Base-by-base conservation (phyloP, 2,888 invertebrate genomes). In the Drepana falcataria region DNA sequence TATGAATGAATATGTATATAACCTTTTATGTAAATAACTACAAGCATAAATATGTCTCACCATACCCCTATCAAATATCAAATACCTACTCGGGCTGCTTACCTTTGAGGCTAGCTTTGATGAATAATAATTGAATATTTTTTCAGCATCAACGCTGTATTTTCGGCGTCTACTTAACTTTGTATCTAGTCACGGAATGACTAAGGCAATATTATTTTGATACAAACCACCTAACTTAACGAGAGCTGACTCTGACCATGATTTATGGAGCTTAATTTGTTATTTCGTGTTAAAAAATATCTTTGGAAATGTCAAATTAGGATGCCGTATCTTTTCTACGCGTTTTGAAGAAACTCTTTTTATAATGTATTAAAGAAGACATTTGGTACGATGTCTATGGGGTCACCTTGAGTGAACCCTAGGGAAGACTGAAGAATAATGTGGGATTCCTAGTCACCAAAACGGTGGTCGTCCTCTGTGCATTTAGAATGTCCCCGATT, bases 261-360 rank as follows among this genome's bases (percentile, higher is more conserved):
- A 70, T 70, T 69, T 68, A 70, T 69, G 59, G 57, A 60, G 59
- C 61, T 65, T 69, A 68, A 68, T 69, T 48, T 48, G 34, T 48
- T 48, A 9, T 35, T 48, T 9, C 35, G n/a, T 40, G 51, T 41
- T 41, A 51, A 49, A 37, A 49, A 49, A 21, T 49, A 44, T 49
- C 49, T 49, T 6, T 37, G 49, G 37, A 35, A 33, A 37, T 49
- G 37, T 49, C 6, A 40, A 49, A 49, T 49, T 49, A 49, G 44
- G 6, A 9, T 2, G 44, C 7, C 9, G 6, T 9, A 44, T 44
- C 44, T 44, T 44, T 44, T 44, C 9, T 9, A 9, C 4, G 3
- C 5, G 37, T 44, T 44, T 44, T 3, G 2, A 44, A 9, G 44
- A 44, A 44, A 44, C 9, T 3, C 9, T 44, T 41, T 44, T 44